Conservation (phyloP, 35 echinoderm and acorn worm genomes). For the Anneissia japonica region DNA sequence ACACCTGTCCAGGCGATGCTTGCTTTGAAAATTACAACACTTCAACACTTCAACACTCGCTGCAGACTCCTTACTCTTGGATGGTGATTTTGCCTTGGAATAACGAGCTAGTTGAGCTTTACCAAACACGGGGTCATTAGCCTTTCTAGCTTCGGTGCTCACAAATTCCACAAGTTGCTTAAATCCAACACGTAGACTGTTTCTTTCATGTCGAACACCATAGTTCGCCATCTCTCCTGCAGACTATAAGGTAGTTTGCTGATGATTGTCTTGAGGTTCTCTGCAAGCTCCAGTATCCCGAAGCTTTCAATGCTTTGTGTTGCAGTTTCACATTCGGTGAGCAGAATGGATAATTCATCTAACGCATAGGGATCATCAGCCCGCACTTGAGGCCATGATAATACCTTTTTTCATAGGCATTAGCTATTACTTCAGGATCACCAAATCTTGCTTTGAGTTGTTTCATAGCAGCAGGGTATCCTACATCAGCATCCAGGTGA, state of each 20-base stretch:
- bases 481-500: constrained; percentile 24
- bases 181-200: constrained; percentile 11
- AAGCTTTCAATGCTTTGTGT: constrained; percentile 19
- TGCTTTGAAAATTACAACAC: background rate
- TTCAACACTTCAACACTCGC: background rate
- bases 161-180: constrained; percentile 24
- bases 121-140: constrained; percentile 33
- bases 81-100: too few relatives aligned
- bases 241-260: constrained; percentile 27
- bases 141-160: background rate
- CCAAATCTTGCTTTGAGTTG: constrained; percentile 28
- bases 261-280: constrained; percentile 17
- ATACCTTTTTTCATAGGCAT: constrained; percentile 21
- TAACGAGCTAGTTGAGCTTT: background rate
- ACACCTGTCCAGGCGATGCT: background rate
- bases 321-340: constrained; percentile 31
- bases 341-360: constrained; percentile 24
- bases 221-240: constrained; percentile 37
- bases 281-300: constrained; percentile 4
- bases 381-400: constrained; percentile 3
- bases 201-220: background rate
- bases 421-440: constrained; percentile 36
- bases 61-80: background rate
- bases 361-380: constrained; percentile 27
- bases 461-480: constrained; percentile 27